Percentiles rank a stretch among this genome's conserved stretches.
Evolutionary conservation across 2,888 invertebrate genomes (phyloP).

Genomic region (Julus scandinavius): DNA sequence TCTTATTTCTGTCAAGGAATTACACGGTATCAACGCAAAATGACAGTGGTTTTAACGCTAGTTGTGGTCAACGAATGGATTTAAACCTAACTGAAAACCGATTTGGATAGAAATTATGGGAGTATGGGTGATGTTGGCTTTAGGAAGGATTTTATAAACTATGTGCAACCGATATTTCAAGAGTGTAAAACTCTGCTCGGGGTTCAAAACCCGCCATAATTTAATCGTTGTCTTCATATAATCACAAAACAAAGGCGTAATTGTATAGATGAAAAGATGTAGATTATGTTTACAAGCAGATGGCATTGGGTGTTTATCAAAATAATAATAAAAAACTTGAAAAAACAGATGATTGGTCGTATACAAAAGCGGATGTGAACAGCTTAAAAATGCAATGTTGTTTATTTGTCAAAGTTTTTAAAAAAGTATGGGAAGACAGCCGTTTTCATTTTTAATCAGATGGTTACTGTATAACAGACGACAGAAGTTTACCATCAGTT

Average conservation of each 20-base stretch:
- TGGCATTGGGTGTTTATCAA: background rate
- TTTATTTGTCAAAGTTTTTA: background rate
- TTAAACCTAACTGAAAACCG: no score
- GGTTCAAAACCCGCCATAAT: background rate
- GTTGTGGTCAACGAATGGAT: no score
- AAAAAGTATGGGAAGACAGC: background rate
- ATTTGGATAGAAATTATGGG: no score
- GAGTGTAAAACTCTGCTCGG: background rate
- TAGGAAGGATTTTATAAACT: no score
- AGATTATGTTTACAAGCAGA: background rate
- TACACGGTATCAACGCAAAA: no score
- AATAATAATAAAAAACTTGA: background rate
- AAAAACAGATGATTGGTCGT: background rate
- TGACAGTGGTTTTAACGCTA: no score
- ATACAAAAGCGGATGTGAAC: background rate
- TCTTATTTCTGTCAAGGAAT: no score
- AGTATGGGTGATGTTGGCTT: no score
- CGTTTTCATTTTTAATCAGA: background rate
- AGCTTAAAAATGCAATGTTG: background rate
- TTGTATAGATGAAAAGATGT: slow-evolving; percentile 14
- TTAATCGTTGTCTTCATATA: background rate
- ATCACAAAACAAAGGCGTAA: slow-evolving; percentile 4
- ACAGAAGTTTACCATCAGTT: background rate
- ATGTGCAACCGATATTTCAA: background rate
- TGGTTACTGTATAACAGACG: background rate